Evolutionary conservation across 2,888 invertebrate species (phyloP).

Genomic region (Zaprionus bogoriensis): DNA sequence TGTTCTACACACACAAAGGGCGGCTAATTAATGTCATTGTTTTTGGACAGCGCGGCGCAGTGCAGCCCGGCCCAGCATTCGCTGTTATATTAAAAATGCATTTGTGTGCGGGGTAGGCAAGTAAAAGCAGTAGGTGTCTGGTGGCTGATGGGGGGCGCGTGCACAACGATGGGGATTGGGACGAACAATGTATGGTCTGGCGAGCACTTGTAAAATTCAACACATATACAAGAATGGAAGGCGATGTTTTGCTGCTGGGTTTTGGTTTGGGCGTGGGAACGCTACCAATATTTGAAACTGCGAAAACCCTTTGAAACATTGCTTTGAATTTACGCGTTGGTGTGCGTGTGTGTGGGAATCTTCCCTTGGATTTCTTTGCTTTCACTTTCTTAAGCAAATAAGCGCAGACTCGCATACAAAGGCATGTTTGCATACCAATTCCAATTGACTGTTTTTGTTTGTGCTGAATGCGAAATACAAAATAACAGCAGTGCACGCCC

Average conservation of each 20-base stretch:
- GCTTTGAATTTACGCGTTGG: neutral
- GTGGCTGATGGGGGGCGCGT: neutral
- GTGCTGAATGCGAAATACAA: slow-evolving; percentile 35
- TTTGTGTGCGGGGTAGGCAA: slow-evolving; percentile 31
- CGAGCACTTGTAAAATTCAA: slow-evolving; percentile 28
- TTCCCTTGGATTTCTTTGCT: slow-evolving; percentile 49
- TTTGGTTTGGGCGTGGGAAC: slow-evolving; percentile 8
- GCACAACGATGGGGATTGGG: slow-evolving; percentile 17
- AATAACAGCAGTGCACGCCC: neutral
- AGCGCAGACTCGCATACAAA: slow-evolving; percentile 49
- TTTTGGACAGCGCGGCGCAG: slow-evolving; percentile 58
- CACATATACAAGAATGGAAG: slow-evolving; percentile 5
- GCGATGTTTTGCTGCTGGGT: slow-evolving; percentile 2
- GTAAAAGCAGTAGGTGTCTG: neutral
- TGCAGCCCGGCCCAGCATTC: slow-evolving; percentile 48
- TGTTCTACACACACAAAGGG: slow-evolving; percentile 58
- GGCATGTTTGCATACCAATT: slow-evolving; percentile 71
- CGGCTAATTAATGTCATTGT: slow-evolving; percentile 76
- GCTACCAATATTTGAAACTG: neutral
- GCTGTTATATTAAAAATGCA: slow-evolving; percentile 64
- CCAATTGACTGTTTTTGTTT: slow-evolving; percentile 71
- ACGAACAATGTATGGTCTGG: neutral
- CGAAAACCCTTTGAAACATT: slow-evolving; percentile 1
- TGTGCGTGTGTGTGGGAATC: slow-evolving; percentile 3
- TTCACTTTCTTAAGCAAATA: slow-evolving; percentile 68